Base-by-base conservation (phyloP, 2,797 vertebrate species). In the Pseudochirops cupreus region DNA sequence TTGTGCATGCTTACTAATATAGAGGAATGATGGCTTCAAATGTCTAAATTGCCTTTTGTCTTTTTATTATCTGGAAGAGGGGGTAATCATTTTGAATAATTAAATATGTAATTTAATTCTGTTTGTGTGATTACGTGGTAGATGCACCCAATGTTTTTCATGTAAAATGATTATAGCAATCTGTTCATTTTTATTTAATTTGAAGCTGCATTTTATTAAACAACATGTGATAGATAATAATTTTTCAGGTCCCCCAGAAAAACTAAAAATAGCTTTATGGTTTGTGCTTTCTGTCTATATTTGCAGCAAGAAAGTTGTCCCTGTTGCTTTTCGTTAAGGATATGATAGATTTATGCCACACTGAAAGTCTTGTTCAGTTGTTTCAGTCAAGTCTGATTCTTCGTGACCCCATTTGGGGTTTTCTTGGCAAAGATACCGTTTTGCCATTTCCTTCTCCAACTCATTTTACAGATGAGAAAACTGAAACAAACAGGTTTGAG, bases 31-130 rank as follows among this genome's bases (percentile, higher is more conserved):
- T 97, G 28, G 96, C 98, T 98, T 98, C 98, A 98, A 97, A 56
- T 94, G 59, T 92, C 97, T 90, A 90, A 97, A 98, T 97, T 98
- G 96, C 93, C 98, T 99, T 97, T 99, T 98, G 98, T 97, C 98
- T 98, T 98, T 98, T 97, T 99, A 97, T 96, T 97, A 97, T 98
- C 98, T 99, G 99, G 99, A 99, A 97, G 98, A 99, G 97, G 99
- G 99, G 99, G 99, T 99, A 99, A 99, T 98, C 97, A 98, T 98
- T 97, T 98, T 98, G 90, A 95, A 96, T 98, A 98, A 97, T 97
- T 97, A 97, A 98, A 96, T 29, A 74, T 74, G n/a, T 74, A 74
- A 74, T 39, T 74, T 74, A 74, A 39, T 74, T 39, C 67, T 39
- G 5, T 21, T 67, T 39, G 33, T 26, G 16, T 82, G 39, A 82